Evolutionary conservation across 2,113 vertebrate species (phyloP).

Genomic region (Argyrosomus japonicus): DNA sequence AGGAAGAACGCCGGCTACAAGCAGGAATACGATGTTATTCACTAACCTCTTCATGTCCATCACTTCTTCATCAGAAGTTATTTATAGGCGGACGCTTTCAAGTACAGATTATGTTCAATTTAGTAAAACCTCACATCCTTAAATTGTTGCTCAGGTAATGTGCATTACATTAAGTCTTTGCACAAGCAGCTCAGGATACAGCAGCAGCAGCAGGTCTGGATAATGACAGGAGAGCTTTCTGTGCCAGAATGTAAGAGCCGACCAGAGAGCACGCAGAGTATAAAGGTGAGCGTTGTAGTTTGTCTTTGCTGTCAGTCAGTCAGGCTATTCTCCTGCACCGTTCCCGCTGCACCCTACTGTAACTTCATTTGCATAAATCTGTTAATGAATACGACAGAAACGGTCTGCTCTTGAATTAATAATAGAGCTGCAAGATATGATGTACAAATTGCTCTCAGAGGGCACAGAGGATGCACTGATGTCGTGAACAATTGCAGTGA

Average conservation of each 20-base stretch:
- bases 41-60: not conserved
- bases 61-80: not conserved
- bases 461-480: not conserved
- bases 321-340: not conserved
- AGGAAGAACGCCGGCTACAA: not conserved
- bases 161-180: not conserved
- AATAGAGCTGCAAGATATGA: not conserved
- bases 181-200: not conserved
- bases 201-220: not conserved
- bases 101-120: not conserved
- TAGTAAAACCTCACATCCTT: not conserved
- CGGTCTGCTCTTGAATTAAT: not conserved
- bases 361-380: slow-evolving; percentile 21
- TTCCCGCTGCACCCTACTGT: not conserved
- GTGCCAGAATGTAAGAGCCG: not conserved
- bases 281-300: not conserved
- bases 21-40: no score
- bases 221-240: not conserved
- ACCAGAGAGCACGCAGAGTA: not conserved
- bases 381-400: slow-evolving; percentile 8
- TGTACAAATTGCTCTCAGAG: slow-evolving; percentile 23
- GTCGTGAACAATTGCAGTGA: not conserved
- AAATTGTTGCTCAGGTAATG: not conserved
- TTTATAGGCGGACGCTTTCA: not conserved
- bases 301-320: not conserved